Evolutionary conservation across 2,797 vertebrate species (phyloP).

Genomic region (Melanotaenia pygmaea): DNA sequence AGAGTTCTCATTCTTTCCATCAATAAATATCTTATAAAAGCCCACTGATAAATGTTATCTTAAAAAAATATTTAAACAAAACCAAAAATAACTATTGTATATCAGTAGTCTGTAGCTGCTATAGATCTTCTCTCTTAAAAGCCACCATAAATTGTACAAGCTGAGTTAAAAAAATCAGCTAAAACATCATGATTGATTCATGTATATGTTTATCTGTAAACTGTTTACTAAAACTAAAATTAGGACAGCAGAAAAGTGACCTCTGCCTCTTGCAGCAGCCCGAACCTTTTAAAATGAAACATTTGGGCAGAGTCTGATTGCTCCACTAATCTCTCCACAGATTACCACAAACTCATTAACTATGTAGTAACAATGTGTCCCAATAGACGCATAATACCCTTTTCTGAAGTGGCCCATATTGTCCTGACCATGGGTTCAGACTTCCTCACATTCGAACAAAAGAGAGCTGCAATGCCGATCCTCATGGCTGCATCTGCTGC

Average conservation of each 20-base stretch:
- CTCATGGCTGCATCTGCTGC: slow-evolving; percentile 15
- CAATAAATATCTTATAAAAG: background rate
- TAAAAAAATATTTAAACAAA: background rate
- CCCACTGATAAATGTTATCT: background rate
- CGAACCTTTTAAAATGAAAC: slow-evolving; percentile 56
- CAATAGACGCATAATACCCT: slow-evolving; percentile 58
- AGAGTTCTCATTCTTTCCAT: background rate
- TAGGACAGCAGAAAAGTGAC: slow-evolving; percentile 24
- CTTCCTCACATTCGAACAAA: slow-evolving; percentile 4
- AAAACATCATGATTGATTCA: slow-evolving; percentile 7
- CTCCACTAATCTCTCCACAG: slow-evolving; percentile 72
- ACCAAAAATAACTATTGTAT: background rate
- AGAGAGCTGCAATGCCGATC: background rate
- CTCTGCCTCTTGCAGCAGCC: slow-evolving; percentile 21
- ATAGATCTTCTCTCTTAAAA: background rate
- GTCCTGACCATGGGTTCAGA: slow-evolving; percentile 16
- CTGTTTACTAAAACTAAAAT: slow-evolving; percentile 14
- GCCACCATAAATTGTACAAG: background rate
- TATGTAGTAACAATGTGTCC: slow-evolving; percentile 67
- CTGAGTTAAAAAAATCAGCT: background rate
- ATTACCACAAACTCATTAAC: slow-evolving; percentile 76
- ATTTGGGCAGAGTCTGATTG: slow-evolving; percentile 66
- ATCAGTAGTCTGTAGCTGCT: background rate
- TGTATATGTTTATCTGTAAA: slow-evolving; percentile 3
- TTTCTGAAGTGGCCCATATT: slow-evolving; percentile 57